phyloP scores from a whole-genome alignment of 2,113 vertebrate species.

The Pan paniscus region DNA sequence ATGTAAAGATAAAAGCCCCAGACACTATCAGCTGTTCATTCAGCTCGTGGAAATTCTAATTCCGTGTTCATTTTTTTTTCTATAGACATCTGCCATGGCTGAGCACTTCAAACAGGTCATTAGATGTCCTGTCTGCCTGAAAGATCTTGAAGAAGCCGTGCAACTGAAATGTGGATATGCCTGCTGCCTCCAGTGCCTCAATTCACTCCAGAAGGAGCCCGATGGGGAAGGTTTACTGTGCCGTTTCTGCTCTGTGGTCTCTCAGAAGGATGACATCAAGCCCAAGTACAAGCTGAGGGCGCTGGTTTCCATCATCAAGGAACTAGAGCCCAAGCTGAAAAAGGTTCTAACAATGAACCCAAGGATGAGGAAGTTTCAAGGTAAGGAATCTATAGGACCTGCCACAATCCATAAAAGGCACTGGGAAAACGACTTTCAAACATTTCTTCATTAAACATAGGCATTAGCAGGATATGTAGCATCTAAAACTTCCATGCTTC shows the following conservation, averaged over 20 bases:
- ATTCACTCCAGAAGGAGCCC: not conserved
- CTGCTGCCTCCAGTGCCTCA: not conserved
- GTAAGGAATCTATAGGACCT: no score
- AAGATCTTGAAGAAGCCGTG: accelerated
- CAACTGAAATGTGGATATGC: not conserved
- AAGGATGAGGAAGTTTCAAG: no score
- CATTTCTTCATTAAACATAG: no score
- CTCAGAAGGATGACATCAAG: not conserved
- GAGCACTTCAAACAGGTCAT: not conserved
- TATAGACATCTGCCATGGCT: not conserved
- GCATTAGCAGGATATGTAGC: no score
- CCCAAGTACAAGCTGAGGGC: accelerated
- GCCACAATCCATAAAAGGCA: no score
- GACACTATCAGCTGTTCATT: accelerated
- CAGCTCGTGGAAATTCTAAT: accelerated
- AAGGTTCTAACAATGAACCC: no score
- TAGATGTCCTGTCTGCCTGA: accelerated
- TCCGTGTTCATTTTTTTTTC: accelerated
- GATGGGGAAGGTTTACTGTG: accelerated
- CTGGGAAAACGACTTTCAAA: no score
- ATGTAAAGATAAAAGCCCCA: not conserved
- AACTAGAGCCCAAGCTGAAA: not conserved
- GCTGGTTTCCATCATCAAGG: not conserved
- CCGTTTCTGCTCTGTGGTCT: not conserved
- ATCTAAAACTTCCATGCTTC: no score